Conservation (phyloP, 2,888 invertebrate species). For the Caenorhabditis doughertyi region DNA sequence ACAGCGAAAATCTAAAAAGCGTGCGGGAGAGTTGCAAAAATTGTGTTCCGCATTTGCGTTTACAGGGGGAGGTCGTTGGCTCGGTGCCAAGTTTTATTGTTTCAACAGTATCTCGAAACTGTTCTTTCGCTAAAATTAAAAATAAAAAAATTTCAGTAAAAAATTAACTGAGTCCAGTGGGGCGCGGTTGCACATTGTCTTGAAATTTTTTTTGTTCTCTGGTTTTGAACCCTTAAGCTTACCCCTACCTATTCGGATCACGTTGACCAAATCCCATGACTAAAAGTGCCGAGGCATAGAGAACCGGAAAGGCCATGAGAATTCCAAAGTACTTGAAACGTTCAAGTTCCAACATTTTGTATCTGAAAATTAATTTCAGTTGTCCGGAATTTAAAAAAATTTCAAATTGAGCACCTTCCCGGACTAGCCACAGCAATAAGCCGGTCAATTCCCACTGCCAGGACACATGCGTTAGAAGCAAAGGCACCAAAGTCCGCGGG, state of each 20-base stretch:
- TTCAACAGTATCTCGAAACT: no score
- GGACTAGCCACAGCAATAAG: constrained; percentile 40
- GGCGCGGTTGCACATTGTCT: no score
- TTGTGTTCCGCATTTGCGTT: no score
- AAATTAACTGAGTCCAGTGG: no score
- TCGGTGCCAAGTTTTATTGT: no score
- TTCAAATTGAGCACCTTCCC: constrained; percentile 2
- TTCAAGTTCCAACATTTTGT: constrained; percentile 39
- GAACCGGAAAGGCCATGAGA: constrained; percentile 33
- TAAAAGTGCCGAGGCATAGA: constrained; percentile 30
- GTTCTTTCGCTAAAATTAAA: no score
- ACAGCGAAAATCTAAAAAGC: no score
- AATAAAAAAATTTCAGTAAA: no score
- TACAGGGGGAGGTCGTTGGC: no score
- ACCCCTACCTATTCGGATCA: constrained; percentile 41
- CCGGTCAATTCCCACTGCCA: constrained; percentile 47
- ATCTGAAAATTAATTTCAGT: constrained; percentile 27
- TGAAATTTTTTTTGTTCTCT: no score
- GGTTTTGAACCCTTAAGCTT: no score
- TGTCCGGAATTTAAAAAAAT: not conserved
- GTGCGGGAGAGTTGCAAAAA: no score
- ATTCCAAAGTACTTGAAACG: constrained; percentile 21
- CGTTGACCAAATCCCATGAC: constrained; percentile 36
- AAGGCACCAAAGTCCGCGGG: constrained; percentile 55
- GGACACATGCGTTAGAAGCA: constrained; percentile 40